phyloP scores from a whole-genome alignment of 1,140 invertebrate species.

The Cherax quadricarinatus region DNA sequence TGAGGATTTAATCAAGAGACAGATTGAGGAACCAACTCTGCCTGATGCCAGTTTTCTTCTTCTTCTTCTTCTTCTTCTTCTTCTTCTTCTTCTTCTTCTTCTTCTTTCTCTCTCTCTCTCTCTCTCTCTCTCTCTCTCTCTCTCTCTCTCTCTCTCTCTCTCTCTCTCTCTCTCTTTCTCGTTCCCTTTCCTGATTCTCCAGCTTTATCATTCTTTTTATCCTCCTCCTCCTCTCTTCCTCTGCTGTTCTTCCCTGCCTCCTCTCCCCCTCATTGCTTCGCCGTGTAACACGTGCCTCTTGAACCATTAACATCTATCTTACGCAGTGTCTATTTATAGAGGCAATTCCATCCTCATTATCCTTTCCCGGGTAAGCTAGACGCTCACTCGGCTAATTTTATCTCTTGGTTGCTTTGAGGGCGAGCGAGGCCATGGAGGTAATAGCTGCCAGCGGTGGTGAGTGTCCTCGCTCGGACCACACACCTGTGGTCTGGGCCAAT shows the following conservation, averaged over 20 bases:
- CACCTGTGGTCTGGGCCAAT: too few species aligned
- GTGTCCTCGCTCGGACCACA: too few species aligned
- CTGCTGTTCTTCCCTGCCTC: background rate
- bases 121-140: background rate
- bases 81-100: background rate
- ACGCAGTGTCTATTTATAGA: too few species aligned
- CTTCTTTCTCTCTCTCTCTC: background rate
- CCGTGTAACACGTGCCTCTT: background rate
- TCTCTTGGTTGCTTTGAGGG: too few species aligned
- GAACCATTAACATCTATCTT: background rate
- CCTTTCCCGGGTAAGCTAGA: too few species aligned
- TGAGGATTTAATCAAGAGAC: too few species aligned
- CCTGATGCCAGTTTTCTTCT: too few species aligned
- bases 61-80: background rate
- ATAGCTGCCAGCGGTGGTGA: too few species aligned
- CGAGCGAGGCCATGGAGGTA: too few species aligned
- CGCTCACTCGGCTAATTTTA: too few species aligned
- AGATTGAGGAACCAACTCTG: too few species aligned
- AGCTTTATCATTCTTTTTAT: background rate
- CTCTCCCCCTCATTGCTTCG: background rate
- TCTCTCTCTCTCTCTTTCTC: background rate
- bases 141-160: background rate
- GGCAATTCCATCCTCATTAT: too few species aligned
- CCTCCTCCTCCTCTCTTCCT: background rate
- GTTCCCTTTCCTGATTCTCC: background rate